A percentile compares a stretch with the other conserved stretches of the same genome.
Evolutionary conservation across 2,888 invertebrate species (phyloP).

Genomic region (Deilephila porcellus): DNA sequence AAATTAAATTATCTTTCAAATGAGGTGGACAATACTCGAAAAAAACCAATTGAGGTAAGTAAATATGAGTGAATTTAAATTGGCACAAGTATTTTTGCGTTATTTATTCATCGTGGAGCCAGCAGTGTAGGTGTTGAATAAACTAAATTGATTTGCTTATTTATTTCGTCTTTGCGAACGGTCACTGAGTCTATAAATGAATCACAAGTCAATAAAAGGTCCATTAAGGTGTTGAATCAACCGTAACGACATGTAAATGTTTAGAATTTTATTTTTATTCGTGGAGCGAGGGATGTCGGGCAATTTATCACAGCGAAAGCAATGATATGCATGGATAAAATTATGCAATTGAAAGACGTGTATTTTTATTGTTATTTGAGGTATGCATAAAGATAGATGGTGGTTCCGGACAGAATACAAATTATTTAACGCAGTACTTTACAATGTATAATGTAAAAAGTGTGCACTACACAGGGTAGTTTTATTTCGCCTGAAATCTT

Average conservation of each 20-base stretch:
- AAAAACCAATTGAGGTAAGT: background rate
- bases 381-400: too few relatives aligned
- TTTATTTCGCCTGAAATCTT: background rate
- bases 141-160: background rate
- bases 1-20: too few relatives aligned
- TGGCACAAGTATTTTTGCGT: background rate
- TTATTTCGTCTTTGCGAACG: background rate
- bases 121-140: background rate
- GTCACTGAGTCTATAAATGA: background rate
- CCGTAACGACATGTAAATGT: conserved; percentile 6
- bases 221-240: conserved; percentile 5
- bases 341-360: background rate
- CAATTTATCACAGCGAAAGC: background rate
- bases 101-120: background rate
- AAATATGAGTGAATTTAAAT: background rate
- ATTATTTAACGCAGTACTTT: too few relatives aligned
- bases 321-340: conserved; percentile 1
- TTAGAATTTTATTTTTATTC: background rate
- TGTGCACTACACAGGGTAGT: background rate
- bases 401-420: too few relatives aligned
- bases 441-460: background rate
- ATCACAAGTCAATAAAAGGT: conserved; percentile 27
- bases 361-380: background rate
- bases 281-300: background rate
- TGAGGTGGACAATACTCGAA: background rate